Evolutionary conservation across 2,113 vertebrate genomes (phyloP).

Genomic region (Donacobius atricapilla): DNA sequence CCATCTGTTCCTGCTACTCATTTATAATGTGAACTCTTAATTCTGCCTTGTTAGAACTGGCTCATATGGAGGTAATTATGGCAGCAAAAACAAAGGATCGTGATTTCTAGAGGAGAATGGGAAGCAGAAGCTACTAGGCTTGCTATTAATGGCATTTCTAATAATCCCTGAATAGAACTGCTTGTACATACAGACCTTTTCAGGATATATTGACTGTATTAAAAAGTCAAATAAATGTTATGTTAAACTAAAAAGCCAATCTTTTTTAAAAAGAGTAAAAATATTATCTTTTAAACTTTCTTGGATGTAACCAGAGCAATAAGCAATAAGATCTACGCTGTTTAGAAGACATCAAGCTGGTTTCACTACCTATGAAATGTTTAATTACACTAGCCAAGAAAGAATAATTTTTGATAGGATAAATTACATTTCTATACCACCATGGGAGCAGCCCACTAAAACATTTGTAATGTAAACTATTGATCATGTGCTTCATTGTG

Average conservation of each 20-base stretch:
- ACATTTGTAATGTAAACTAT: background rate
- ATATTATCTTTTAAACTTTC: background rate
- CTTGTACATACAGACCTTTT: background rate
- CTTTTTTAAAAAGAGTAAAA: background rate
- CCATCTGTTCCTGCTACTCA: conserved; percentile 53
- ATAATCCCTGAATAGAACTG: conserved; percentile 9
- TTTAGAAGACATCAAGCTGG: background rate
- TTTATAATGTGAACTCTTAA: conserved; percentile 17
- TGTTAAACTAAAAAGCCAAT: background rate
- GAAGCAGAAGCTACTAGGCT: background rate
- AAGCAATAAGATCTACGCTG: background rate
- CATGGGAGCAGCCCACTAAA: background rate
- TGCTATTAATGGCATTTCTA: conserved; percentile 30
- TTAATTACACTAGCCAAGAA: background rate
- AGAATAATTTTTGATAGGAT: background rate
- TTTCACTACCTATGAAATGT: background rate
- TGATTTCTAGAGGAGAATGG: conserved; percentile 4
- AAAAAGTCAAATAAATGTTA: conserved; percentile 29
- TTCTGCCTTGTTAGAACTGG: conserved; percentile 18
- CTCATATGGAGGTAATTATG: conserved; percentile 17
- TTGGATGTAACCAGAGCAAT: background rate
- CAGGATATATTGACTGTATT: background rate
- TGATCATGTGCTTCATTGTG: background rate
- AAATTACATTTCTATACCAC: background rate
- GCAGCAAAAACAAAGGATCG: conserved; percentile 14